A percentile compares a stretch with the other conserved stretches of the same genome.
Conservation (phyloP, 2,113 vertebrate genomes). For the Boleophthalmus pectinirostris region DNA sequence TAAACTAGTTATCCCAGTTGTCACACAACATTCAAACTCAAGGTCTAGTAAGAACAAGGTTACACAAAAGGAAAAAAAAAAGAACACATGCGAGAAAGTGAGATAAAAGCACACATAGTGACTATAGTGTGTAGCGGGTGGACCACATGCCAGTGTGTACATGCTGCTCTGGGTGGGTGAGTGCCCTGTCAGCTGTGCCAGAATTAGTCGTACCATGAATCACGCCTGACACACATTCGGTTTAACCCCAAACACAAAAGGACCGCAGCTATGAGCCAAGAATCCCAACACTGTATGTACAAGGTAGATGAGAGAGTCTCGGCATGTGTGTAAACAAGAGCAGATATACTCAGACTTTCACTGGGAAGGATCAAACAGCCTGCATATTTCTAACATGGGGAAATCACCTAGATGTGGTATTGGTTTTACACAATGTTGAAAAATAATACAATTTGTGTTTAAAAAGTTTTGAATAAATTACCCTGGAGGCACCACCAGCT, state of each 20-base stretch:
- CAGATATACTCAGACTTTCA: neutral
- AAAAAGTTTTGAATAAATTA: neutral
- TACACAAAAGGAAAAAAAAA: neutral
- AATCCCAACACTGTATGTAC: slow-evolving; percentile 26
- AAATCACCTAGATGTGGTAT: neutral
- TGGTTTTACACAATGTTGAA: neutral
- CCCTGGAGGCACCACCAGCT: no score
- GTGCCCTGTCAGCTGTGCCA: slow-evolving; percentile 55
- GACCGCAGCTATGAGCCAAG: slow-evolving; percentile 53
- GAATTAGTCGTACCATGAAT: slow-evolving; percentile 29
- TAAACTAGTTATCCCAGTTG: no score
- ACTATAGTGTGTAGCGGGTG: neutral
- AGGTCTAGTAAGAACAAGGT: neutral
- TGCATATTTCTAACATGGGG: neutral
- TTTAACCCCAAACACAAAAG: slow-evolving; percentile 41
- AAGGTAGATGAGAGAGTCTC: slow-evolving; percentile 16
- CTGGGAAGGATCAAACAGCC: neutral
- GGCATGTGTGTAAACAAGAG: slow-evolving; percentile 13
- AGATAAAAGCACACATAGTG: slow-evolving; percentile 28
- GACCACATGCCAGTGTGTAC: slow-evolving; percentile 50
- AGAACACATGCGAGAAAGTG: slow-evolving; percentile 20
- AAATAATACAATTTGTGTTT: neutral
- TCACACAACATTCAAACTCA: no score
- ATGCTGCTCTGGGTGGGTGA: slow-evolving; percentile 38
- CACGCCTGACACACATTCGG: slow-evolving; percentile 25